Percentiles rank a stretch among this genome's conserved stretches.
Evolutionary conservation across 2,797 vertebrate species (phyloP).

Genomic region (Chlorospingus semifuscus): DNA sequence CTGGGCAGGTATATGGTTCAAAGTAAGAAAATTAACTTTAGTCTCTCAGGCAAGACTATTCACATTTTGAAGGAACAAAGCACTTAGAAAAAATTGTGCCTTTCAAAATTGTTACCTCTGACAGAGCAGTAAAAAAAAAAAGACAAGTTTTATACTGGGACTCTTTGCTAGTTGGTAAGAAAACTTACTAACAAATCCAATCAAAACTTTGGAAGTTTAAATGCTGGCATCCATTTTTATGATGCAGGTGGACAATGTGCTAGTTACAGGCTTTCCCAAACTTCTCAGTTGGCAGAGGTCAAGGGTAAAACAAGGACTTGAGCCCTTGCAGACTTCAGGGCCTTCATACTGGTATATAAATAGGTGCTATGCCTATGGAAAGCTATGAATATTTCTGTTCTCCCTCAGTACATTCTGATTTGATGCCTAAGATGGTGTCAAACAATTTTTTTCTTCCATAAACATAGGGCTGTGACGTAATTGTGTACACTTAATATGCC

Average conservation of each 20-base stretch:
- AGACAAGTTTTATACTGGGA: not conserved
- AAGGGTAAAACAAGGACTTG: not conserved
- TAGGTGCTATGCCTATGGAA: constrained; percentile 15
- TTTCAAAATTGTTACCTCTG: not conserved
- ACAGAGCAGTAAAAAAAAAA: not conserved
- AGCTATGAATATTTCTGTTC: not conserved
- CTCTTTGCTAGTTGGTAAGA: not conserved
- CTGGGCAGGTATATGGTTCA: not conserved
- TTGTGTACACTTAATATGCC: not conserved
- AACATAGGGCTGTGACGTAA: not conserved
- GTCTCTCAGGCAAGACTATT: not conserved
- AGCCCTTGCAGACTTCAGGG: not conserved
- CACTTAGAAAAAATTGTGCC: not conserved
- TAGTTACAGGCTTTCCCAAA: not conserved
- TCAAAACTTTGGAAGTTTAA: not conserved
- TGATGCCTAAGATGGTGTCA: constrained; percentile 30
- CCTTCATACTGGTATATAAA: constrained; percentile 1
- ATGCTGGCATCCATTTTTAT: not conserved
- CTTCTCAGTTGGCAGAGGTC: not conserved
- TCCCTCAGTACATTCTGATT: not conserved
- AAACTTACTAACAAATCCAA: not conserved
- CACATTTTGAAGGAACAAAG: not conserved
- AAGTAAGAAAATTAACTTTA: not conserved
- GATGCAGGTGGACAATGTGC: not conserved
- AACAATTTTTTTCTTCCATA: constrained; percentile 35